Conservation (phyloP, 2,113 vertebrate species). For the Leucoraja erinaceus region DNA sequence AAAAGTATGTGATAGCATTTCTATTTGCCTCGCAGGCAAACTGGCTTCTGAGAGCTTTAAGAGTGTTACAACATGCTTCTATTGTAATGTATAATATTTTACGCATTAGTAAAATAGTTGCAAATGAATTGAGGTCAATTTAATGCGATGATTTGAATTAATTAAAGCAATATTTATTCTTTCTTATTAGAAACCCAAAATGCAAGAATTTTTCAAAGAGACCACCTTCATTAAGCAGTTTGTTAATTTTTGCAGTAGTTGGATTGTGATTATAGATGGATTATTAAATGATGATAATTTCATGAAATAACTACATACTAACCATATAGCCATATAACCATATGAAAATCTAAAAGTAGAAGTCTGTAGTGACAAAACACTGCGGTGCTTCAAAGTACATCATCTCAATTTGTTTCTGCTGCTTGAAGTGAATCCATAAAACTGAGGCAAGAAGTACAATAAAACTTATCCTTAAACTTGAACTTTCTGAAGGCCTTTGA, state of each 20-base stretch:
- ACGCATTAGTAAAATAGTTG: background rate
- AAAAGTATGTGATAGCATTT: conserved; percentile 48
- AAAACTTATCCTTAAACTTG: background rate
- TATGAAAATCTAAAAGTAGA: background rate
- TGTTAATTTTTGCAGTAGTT: background rate
- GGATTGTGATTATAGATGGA: background rate
- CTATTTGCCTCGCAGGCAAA: conserved; percentile 41
- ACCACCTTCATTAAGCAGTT: background rate
- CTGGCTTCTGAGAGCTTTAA: background rate
- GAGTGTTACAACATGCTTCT: background rate
- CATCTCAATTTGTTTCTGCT: background rate
- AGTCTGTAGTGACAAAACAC: background rate
- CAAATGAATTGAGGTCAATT: background rate
- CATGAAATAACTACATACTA: background rate
- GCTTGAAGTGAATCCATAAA: background rate
- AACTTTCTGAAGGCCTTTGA: background rate
- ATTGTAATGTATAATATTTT: background rate
- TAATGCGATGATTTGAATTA: background rate
- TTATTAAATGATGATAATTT: background rate
- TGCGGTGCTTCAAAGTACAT: background rate
- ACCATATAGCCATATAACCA: too few relatives aligned
- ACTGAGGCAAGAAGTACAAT: background rate
- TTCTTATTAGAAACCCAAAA: background rate
- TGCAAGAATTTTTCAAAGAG: background rate
- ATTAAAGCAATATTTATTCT: background rate